phyloP scores from a whole-genome alignment of 2,888 invertebrate species.

The Orthonevra nobilis region DNA sequence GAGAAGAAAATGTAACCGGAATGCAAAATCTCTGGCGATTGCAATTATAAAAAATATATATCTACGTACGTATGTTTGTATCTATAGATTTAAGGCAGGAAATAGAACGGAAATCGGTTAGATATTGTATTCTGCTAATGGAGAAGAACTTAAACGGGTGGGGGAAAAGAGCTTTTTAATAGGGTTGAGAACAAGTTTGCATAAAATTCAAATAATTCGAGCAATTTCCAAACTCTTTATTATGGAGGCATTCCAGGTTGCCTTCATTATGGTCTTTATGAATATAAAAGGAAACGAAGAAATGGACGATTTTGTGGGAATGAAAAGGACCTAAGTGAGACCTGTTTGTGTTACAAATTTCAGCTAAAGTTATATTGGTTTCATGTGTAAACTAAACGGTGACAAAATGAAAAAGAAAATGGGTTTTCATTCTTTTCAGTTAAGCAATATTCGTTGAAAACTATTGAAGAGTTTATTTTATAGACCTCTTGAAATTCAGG shows the following conservation, averaged over 20 bases:
- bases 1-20: conserved; percentile 37
- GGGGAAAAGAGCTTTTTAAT: conserved; percentile 27
- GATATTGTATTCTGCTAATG: conserved; percentile 50
- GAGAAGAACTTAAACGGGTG: conserved; percentile 10
- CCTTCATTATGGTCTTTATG: conserved; percentile 19
- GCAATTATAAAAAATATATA: conserved; percentile 60
- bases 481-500: too few relatives aligned
- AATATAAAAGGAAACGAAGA: background rate
- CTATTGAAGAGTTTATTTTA: too few relatives aligned
- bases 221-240: conserved; percentile 50
- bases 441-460: too few relatives aligned
- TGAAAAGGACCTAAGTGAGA: background rate
- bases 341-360: conserved; percentile 46
- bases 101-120: background rate
- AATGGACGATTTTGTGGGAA: conserved; percentile 15
- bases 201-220: conserved; percentile 68
- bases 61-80: too few relatives aligned
- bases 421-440: too few relatives aligned
- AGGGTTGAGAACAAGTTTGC: conserved; percentile 59
- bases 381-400: background rate
- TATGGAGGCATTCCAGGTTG: conserved; percentile 50
- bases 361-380: conserved; percentile 9
- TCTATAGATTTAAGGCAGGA: too few relatives aligned
- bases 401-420: too few relatives aligned
- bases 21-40: conserved; percentile 62